Evolutionary conservation across 2,888 invertebrate species (phyloP).

Genomic region (Dermolepida albohirtum): DNA sequence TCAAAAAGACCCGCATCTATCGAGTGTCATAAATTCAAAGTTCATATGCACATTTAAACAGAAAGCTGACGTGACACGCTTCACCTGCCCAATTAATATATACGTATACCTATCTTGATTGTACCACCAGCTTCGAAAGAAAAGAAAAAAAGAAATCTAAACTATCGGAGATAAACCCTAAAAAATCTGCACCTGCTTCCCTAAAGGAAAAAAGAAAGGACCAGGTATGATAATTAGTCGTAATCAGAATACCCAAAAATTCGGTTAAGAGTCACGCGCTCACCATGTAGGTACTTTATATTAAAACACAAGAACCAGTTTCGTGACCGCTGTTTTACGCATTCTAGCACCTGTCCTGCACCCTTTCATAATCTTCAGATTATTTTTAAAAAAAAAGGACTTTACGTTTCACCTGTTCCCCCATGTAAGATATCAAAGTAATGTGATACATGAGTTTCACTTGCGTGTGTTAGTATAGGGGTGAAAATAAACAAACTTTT

Average conservation of each 20-base stretch:
- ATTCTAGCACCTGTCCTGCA: constrained; percentile 32
- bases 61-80: constrained; percentile 27
- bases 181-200: constrained; percentile 49
- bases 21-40: background rate
- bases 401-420: constrained; percentile 39
- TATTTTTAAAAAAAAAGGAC: constrained; percentile 23
- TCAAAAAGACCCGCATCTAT: background rate
- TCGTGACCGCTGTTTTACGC: constrained; percentile 31
- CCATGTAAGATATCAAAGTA: constrained; percentile 26
- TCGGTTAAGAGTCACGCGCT: constrained; percentile 38
- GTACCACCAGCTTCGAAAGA: background rate
- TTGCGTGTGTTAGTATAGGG: too few species aligned
- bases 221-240: constrained; percentile 25
- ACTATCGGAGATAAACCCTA: constrained; percentile 48
- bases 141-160: constrained; percentile 24
- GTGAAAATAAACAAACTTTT: too few species aligned
- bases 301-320: constrained; percentile 37
- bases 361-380: constrained; percentile 34
- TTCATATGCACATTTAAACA: constrained; percentile 1
- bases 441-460: background rate
- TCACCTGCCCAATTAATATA: constrained; percentile 36
- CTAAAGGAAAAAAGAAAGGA: constrained; percentile 26
- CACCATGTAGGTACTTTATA: constrained; percentile 9
- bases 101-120: constrained; percentile 7
- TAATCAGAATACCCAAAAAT: constrained; percentile 34